These are phyloP conservation scores for Sinotaia quadrata DNA, from an alignment of 2,888 invertebrate species.

Conservation along the genomic window DNA sequence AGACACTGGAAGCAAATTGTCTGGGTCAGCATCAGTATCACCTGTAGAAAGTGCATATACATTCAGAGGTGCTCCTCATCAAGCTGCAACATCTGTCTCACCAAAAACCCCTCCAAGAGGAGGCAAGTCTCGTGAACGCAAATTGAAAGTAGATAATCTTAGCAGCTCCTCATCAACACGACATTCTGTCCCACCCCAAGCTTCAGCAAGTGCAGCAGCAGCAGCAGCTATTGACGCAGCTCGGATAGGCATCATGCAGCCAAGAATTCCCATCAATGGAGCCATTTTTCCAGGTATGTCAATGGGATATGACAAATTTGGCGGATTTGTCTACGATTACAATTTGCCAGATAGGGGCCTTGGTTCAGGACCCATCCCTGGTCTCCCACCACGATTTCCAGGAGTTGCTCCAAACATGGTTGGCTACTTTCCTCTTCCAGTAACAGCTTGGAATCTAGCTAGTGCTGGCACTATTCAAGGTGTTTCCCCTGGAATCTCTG, in stretches of 20 bases:
- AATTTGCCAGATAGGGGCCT: constrained; percentile 63
- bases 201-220: neutral
- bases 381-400: constrained; percentile 41
- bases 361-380: constrained; percentile 40
- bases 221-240: neutral
- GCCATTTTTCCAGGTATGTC: constrained; percentile 19
- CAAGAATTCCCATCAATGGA: constrained; percentile 24
- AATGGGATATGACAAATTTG: constrained; percentile 42
- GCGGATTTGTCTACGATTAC: constrained; percentile 57
- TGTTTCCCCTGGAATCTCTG: constrained; percentile 6
- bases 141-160: constrained; percentile 10
- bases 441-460: constrained; percentile 19
- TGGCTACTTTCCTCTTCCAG: constrained; percentile 39
- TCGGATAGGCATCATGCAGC: neutral
- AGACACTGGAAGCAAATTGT: constrained; percentile 9
- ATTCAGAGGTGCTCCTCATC: neutral
- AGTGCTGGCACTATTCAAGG: constrained; percentile 4
- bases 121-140: constrained; percentile 14
- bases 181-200: neutral
- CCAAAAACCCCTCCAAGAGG: constrained; percentile 3
- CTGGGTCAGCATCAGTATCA: constrained; percentile 1
- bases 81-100: neutral
- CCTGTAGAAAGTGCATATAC: constrained; percentile 1
- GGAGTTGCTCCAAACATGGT: constrained; percentile 37
- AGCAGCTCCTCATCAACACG: neutral